phyloP scores from a whole-genome alignment of 2,888 invertebrate genomes.

The Pherbina coryleti region DNA sequence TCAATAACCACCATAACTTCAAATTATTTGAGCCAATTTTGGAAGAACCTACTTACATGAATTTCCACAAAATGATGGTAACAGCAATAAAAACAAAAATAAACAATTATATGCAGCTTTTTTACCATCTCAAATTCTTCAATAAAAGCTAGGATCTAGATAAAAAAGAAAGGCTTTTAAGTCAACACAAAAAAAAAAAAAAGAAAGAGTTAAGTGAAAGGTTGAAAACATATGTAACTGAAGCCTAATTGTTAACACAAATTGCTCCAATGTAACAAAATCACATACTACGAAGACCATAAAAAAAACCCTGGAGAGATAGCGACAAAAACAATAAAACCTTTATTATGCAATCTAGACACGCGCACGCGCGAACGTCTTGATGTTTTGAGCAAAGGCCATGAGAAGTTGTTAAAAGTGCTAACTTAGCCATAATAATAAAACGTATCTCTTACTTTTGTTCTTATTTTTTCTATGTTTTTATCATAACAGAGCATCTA shows the following conservation, averaged over 20 bases:
- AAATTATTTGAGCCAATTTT: too few relatives aligned
- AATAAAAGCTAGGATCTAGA: not conserved
- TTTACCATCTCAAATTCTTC: too few relatives aligned
- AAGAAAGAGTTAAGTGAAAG: slow-evolving; percentile 17
- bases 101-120: too few relatives aligned
- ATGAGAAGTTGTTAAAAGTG: not conserved
- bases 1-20: too few relatives aligned
- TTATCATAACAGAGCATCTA: slow-evolving; percentile 76
- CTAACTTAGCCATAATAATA: not conserved
- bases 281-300: not conserved
- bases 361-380: not conserved
- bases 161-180: not conserved
- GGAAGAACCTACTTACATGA: too few relatives aligned
- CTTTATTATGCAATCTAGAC: slow-evolving; percentile 12
- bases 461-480: slow-evolving; percentile 21
- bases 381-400: not conserved
- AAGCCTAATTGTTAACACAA: not conserved
- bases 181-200: not conserved
- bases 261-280: not conserved
- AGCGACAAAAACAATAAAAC: not conserved
- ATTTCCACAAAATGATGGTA: too few relatives aligned
- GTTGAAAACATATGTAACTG: not conserved
- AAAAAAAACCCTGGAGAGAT: not conserved
- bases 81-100: not conserved
- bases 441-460: not conserved